Base-by-base conservation (phyloP, 1,140 invertebrate genomes). In the Magallana gigas region DNA sequence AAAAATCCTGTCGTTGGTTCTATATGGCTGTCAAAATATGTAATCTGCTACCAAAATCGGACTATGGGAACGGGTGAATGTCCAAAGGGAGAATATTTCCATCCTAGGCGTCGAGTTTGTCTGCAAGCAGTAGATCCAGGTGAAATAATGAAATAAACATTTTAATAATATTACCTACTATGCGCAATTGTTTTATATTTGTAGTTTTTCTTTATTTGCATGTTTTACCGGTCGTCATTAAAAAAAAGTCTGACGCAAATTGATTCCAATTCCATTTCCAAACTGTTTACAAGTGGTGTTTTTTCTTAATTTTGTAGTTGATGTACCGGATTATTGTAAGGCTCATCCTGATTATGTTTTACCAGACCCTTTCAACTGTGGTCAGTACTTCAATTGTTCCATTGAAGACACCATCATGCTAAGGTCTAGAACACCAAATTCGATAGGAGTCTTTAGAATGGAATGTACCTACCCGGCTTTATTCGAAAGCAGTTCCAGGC, bases 241-340 rank as follows among this genome's bases (percentile, higher is more conserved):
- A 48, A 48, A 48, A 48, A 2, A 48, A 48, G 36, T 48, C 3
- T 48, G 5, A 48, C 2, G 36, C 36, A 48, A 48, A 48, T 48
- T 48, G 5, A 48, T 48, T 48, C 5, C 1, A 48, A 48, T 48
- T 48, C 36, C 5, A 48, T 48, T 48, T 48, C 36, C 36, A 2
- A 48, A 48, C 36, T 48, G 36, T 48, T 48, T 48, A 48, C 36
- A 48, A 48, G 0, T 48, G 36, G 0, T 48, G 36, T 48, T 48
- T 48, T 83, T 57, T 56, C 8, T 14, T 23, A 4, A 83, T 83
- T n/a, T 90, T 88, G 59, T 81, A 91, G 90, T 88, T 64, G 87
- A 89, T 64, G 62, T 91, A 64, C 88, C 88, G 12, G 85, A 88
- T 62, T 91, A 87, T 59, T 91, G 90, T 88, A 60, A 80, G 62